Evolutionary conservation across 2,888 invertebrate genomes (phyloP), one percentile per base, ranked within the genome.

Genomic region (Zhuqinia jingwanae): DNA sequence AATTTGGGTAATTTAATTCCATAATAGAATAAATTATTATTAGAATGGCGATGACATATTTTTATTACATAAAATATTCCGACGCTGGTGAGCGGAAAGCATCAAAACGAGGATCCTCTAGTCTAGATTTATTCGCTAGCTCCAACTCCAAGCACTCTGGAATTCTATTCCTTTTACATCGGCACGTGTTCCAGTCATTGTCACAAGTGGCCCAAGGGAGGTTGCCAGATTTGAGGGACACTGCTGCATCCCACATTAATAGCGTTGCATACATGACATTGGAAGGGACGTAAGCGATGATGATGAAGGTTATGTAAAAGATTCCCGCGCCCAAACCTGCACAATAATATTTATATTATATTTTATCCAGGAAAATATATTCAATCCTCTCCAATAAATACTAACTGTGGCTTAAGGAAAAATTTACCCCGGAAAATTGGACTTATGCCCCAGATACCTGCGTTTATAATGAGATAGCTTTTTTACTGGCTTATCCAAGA

Each of bases 121-220:
- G 17, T 3, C 2, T 45, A 8, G 17, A 25, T 11, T 25, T 36
- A n/a, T 17, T 65, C 30, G n/a, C 36, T n/a, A 36, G 1, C 22
- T 25, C 6, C 20, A 6, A 25, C 11, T 58, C 25, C 11, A 45
- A 20, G 42, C 70, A 77, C 0, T 53, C 42, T 0, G 25, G 10
- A 58, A 36, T 58, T 15, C 77, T 22, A 3, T n/a, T 77, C 0
- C 27, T 56, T 0, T 0, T 22, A 36, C 96, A 96, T 89, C 94
- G 93, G 0, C 94, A 94, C 0, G 96, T 95, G 93, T 97, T 97
- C 96, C 96, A 96, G 0, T 95, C 93, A 92, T 96, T 96, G 92
- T 96, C 95, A 92, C 96, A 97, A 90, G 95, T 95, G 79, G 95
- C 93, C 96, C 96, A 97, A 1, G 96, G 96, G 30, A 96, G 93